Evolutionary conservation across 2,113 vertebrate genomes (phyloP).

Genomic region (Piliocolobus tephrosceles): DNA sequence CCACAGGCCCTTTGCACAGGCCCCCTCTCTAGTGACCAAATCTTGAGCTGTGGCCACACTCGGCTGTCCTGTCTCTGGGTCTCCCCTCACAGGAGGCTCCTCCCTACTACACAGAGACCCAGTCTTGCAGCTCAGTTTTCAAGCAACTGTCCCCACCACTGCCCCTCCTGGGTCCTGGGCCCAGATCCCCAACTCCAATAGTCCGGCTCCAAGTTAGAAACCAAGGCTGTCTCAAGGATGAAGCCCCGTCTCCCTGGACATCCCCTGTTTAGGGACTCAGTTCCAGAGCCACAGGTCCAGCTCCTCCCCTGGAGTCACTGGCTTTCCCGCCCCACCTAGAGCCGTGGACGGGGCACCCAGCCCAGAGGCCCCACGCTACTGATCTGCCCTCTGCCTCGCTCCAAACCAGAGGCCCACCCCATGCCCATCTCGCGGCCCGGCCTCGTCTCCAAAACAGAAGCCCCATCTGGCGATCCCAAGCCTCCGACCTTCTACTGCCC

Average conservation of each 20-base stretch:
- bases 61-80: neutral
- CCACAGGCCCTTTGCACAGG: fast-evolving
- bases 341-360: fast-evolving
- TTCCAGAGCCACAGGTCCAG: neutral
- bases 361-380: neutral
- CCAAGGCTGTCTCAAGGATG: neutral
- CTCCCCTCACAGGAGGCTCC: neutral
- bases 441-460: neutral
- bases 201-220: neutral
- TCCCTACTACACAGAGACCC: neutral
- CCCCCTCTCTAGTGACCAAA: neutral
- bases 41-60: neutral
- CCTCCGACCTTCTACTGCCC: neutral
- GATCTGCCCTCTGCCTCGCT: neutral
- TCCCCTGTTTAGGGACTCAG: neutral
- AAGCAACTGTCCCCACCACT: neutral
- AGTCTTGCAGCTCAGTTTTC: neutral
- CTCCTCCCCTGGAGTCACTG: neutral
- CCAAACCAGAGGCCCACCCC: neutral
- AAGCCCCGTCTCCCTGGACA: neutral
- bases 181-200: neutral
- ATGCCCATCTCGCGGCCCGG: fast-evolving
- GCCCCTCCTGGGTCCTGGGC: neutral
- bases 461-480: neutral
- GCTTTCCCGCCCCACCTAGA: neutral